Percentiles rank a stretch among this genome's conserved stretches.
phyloP scores from a whole-genome alignment of 2,113 vertebrate genomes.

The Zosterops lateralis region DNA sequence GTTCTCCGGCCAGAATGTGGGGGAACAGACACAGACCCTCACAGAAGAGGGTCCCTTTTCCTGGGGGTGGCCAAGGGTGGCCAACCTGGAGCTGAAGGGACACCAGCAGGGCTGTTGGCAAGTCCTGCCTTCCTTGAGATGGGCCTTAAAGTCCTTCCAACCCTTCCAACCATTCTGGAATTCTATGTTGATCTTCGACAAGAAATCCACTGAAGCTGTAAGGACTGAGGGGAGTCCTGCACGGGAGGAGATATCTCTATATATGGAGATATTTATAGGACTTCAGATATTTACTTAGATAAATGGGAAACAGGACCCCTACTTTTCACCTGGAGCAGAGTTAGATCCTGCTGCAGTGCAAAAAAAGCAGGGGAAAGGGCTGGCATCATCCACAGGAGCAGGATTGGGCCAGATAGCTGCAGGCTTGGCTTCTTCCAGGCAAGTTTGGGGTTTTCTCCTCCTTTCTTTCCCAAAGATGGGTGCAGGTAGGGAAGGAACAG shows the following conservation, averaged over 20 bases:
- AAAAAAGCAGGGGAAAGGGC: not conserved
- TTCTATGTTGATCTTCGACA: not conserved
- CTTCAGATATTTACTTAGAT: not conserved
- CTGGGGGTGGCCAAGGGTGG: not conserved
- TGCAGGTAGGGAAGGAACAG: not conserved
- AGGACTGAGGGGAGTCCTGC: not conserved
- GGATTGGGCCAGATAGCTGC: not conserved
- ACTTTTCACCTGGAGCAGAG: not conserved
- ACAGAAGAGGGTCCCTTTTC: not conserved
- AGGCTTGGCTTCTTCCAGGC: not conserved
- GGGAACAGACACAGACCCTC: not conserved
- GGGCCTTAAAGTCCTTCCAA: not conserved
- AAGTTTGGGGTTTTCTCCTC: not conserved
- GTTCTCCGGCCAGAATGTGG: not conserved
- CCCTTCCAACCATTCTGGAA: not conserved
- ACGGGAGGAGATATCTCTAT: not conserved
- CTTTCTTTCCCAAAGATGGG: not conserved
- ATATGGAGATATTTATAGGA: not conserved
- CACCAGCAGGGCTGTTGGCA: not conserved
- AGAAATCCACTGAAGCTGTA: not conserved
- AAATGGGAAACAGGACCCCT: not conserved
- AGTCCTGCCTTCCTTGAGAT: not conserved
- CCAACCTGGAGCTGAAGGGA: accelerated
- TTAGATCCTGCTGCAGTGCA: not conserved
- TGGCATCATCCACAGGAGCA: accelerated